A percentile compares a stretch with the other conserved stretches of the same genome.
These are phyloP conservation scores for Oryzias curvinotus DNA, from an alignment of 2,113 vertebrate genomes.

Conservation along the genomic window DNA sequence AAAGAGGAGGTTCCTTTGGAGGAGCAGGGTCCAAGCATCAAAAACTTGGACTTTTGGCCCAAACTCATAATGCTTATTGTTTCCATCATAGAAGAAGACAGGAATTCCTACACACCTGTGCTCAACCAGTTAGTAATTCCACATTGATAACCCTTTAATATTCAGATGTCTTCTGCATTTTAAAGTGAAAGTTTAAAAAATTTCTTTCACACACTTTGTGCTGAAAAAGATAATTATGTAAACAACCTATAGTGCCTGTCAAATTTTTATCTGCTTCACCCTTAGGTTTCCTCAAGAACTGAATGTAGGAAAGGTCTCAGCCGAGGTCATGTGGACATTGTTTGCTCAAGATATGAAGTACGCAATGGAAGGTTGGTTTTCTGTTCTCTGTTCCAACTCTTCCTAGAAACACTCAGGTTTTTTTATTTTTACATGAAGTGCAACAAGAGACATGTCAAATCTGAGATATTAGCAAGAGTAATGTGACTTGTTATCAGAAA, in stretches of 20 bases:
- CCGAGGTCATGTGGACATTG: conserved; percentile 97
- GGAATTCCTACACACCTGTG: conserved; percentile 92
- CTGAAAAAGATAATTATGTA: background rate
- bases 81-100: conserved; percentile 97
- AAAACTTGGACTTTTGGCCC: conserved; percentile 98
- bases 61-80: conserved; percentile 98
- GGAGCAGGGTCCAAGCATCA: conserved; percentile 93
- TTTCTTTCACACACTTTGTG: background rate
- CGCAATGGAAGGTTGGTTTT: conserved; percentile 87
- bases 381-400: too few species aligned
- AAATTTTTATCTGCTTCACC: background rate
- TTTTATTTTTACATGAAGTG: background rate
- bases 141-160: background rate
- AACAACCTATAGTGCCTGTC: background rate
- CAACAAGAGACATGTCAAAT: background rate
- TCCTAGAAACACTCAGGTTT: background rate
- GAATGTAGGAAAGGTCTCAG: conserved; percentile 93
- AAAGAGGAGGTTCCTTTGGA: conserved; percentile 89
- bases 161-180: background rate
- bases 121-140: conserved; percentile 90
- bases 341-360: conserved; percentile 99
- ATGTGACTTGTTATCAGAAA: conserved; percentile 14
- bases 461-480: background rate
- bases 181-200: background rate
- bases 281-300: conserved; percentile 95